These are phyloP conservation scores for Lochmaea crataegi DNA, from an alignment of 2,888 invertebrate species.

Conservation along the genomic window DNA sequence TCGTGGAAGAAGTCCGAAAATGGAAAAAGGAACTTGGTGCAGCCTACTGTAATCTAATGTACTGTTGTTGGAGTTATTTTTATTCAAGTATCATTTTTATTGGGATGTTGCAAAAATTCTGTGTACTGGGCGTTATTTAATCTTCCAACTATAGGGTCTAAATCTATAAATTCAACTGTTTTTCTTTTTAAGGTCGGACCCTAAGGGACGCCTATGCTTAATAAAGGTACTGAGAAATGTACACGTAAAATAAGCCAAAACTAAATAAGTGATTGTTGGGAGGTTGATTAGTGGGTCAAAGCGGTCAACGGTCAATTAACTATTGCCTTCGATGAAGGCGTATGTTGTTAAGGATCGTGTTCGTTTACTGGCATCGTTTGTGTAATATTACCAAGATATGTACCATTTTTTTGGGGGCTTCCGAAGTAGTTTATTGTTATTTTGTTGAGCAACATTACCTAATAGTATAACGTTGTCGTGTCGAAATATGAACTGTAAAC, in stretches of 20 bases:
- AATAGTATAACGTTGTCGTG: not conserved
- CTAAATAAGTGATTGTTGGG: conserved; percentile 13
- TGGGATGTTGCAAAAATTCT: too few relatives aligned
- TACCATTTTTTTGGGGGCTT: conserved; percentile 10
- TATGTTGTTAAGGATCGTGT: conserved; percentile 9
- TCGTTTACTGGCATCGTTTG: not conserved
- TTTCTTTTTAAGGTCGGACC: not conserved
- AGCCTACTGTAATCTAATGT: too few relatives aligned
- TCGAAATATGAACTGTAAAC: not conserved
- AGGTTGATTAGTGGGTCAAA: conserved; percentile 18
- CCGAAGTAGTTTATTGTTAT: conserved; percentile 1
- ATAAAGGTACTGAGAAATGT: conserved; percentile 11
- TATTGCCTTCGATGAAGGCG: conserved; percentile 8
- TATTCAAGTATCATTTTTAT: too few relatives aligned
- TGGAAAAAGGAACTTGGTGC: too few relatives aligned
- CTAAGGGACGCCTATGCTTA: not conserved
- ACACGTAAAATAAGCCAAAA: not conserved
- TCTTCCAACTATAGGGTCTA: too few relatives aligned
- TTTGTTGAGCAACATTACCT: not conserved
- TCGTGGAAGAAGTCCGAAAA: too few relatives aligned
- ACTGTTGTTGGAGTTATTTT: too few relatives aligned
- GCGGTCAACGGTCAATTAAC: conserved; percentile 15
- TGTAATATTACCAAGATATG: conserved; percentile 2
- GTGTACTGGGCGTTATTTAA: too few relatives aligned
- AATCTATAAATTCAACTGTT: too few relatives aligned